Evolutionary conservation across 92 coral and sea anemone genomes (phyloP).

Genomic region (Palythoa grandiflora): DNA sequence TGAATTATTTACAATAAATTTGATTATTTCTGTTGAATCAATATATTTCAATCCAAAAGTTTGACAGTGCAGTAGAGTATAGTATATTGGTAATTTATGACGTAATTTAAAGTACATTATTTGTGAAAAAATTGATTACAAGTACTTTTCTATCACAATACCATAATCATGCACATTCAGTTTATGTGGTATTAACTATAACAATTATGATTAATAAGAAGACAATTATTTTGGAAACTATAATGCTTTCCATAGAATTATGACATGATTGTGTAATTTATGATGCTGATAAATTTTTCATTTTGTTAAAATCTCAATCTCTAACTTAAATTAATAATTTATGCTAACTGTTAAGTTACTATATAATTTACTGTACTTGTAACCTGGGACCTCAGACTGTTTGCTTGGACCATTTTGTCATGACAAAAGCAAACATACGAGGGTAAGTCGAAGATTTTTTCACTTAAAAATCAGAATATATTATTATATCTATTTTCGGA

Average conservation of each 20-base stretch:
- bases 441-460: neutral
- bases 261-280: neutral
- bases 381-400: constrained; percentile 57
- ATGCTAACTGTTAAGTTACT: neutral
- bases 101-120: no score
- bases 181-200: no score
- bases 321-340: neutral
- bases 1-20: neutral
- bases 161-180: no score
- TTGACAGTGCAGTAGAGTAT: neutral
- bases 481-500: neutral
- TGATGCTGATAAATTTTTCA: neutral
- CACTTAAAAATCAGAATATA: neutral
- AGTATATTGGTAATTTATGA: no score
- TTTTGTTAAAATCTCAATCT: neutral
- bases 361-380: constrained; percentile 35
- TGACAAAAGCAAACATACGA: constrained; percentile 46
- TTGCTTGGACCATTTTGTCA: constrained; percentile 51
- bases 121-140: no score
- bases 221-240: no score
- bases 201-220: no score
- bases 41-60: neutral
- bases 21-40: neutral
- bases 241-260: no score
- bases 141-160: no score